Conservation (phyloP, 53 echinoderm and acorn worm species). For the Pentamera pediparva region DNA sequence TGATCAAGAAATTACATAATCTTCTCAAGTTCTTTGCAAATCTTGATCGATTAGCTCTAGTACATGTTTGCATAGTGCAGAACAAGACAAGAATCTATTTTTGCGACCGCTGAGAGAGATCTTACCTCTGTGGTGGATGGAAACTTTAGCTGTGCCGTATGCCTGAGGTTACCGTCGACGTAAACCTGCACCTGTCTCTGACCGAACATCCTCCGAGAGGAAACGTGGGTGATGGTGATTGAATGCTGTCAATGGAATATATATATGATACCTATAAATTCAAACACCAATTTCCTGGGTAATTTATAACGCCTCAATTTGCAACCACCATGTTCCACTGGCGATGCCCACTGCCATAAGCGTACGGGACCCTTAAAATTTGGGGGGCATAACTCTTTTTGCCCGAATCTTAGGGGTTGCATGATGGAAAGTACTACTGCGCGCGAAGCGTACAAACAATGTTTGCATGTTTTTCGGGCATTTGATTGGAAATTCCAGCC, state of each 20-base stretch:
- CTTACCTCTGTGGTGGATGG: slow-evolving; percentile 72
- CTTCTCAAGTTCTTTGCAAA: too few species aligned
- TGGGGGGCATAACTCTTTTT: neutral
- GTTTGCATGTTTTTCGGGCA: neutral
- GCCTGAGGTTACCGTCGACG: slow-evolving; percentile 70
- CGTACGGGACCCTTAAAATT: neutral
- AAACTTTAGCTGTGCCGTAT: slow-evolving; percentile 79
- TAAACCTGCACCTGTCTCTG: slow-evolving; percentile 87
- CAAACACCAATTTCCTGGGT: too few species aligned
- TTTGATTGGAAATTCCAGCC: too few species aligned
- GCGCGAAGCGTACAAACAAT: neutral
- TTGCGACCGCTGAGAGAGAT: too few species aligned
- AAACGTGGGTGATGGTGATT: slow-evolving; percentile 73
- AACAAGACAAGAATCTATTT: too few species aligned
- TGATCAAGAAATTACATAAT: too few species aligned
- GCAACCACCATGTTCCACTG: too few species aligned
- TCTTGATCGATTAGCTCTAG: too few species aligned
- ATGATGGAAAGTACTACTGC: neutral
- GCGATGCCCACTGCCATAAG: too few species aligned
- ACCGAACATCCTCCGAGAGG: slow-evolving; percentile 66
- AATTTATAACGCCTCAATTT: too few species aligned
- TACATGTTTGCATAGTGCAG: too few species aligned
- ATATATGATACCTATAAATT: neutral
- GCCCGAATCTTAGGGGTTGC: neutral
- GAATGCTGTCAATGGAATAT: slow-evolving; percentile 52